Base-by-base conservation (phyloP, 2,797 vertebrate species). In the Hyperoplus immaculatus region DNA sequence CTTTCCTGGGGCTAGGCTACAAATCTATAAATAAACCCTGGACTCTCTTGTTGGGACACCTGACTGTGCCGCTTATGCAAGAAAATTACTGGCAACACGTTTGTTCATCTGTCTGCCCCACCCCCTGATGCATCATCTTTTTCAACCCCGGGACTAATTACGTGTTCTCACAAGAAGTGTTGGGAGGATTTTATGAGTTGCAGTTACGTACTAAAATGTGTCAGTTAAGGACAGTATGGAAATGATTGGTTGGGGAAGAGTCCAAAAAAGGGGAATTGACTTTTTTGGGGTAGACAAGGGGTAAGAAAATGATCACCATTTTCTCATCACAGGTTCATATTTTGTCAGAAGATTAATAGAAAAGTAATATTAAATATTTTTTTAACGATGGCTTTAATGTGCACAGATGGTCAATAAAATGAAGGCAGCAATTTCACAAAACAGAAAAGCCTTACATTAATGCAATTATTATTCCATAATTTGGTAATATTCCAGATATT, bases 11-110 rank as follows among this genome's bases (percentile, higher is more conserved):
- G 67, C 74, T 59, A 49, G 70, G 80, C 87, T 77, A 75, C 59
- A 82, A 83, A 80, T 82, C 84, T 93, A 91, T 83, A 89, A 92
- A 89, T 90, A 90, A 86, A 82, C 49, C 57, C 54, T 66, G 78
- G 77, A 82, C 80, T 89, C 85, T 88, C 81, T 29, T 58, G 47
- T 89, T 89, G 89, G 85, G 89, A 88, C 86, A 91, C 82, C 84
- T 81, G 83, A 89, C 73, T 80, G 75, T 62, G 62, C 63, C 46
- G 77, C 86, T 88, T 83, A 83, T 73, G 75, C 78, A 89, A 89
- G 75, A 85, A 29, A 84, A 87, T 81, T 63, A 85, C 73, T 87
- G 83, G 77, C 85, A 90, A 82, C 61, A 61, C 82, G 80, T 75
- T 69, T 74, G 62, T 87, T 89, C 74, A 72, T 84, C 79, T 45